Evolutionary conservation across 2,113 vertebrate species (phyloP), one percentile per base, ranked within the genome.

Genomic region (Lophochroa leadbeateri): DNA sequence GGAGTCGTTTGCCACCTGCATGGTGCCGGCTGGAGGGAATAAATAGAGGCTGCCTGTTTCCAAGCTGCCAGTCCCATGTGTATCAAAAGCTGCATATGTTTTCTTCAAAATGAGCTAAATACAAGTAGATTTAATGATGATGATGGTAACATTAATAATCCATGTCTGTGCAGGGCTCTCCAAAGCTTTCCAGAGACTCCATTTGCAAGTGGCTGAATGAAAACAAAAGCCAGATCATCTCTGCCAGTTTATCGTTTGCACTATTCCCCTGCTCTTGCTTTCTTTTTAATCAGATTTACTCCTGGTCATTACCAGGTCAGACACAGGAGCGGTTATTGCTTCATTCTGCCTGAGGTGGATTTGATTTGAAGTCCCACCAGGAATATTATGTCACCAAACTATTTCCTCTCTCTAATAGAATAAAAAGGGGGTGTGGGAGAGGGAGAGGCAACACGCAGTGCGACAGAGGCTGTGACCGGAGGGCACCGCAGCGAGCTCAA

Each of bases 341-440:
- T 96, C 9, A 1, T 95, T 96, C 84, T 96, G 74, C 90, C 63
- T 1, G 13, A 77, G 37, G 28, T 60, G 20, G 67, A 95, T 94
- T 97, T 90, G 89, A 91, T 96, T 94, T 91, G 88, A 94, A 87
- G 63, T 90, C 82, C 49, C 35, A 55, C 0, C 2, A 85, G 86
- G 75, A 92, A 89, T 87, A 89, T 81, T 88, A 82, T 57, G 78
- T 76, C 84, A 81, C 77, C 35, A 71, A 93, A 89, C 33, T 52
- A 61, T 95, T 96, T 95, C 89, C 74, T 96, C 67, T 93, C 74
- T 49, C 1, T 88, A 94, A 93, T 11, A 75, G 65, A 94, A 94
- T 87, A 41, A 71, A 85, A 87, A 52, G 27, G 37, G 44, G 17
- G 16, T 20, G 27, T 57, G 44, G n/a, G 29, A 83, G 61, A 70